These are phyloP conservation scores for Galbula dea DNA, from an alignment of 2,113 vertebrate genomes.

Conservation along the genomic window DNA sequence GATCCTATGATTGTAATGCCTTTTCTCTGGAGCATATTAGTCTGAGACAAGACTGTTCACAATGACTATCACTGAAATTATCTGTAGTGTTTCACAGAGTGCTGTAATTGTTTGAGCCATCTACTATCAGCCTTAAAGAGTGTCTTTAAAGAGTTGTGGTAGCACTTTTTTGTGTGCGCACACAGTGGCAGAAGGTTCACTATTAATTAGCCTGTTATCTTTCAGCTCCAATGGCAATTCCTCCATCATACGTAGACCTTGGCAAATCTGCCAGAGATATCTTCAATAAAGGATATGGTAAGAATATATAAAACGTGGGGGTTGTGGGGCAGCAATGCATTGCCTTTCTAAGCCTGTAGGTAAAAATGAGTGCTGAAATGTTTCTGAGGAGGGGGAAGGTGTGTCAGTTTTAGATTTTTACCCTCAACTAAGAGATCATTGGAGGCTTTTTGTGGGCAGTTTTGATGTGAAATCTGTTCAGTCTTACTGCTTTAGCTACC, in stretches of 20 bases:
- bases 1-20: too few relatives aligned
- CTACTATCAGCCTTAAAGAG: background rate
- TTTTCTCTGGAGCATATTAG: too few relatives aligned
- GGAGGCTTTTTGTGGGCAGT: background rate
- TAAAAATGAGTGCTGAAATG: background rate
- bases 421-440: rapidly evolving
- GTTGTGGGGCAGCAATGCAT: background rate
- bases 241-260: slow-evolving; percentile 91
- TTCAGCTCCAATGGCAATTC: slow-evolving; percentile 87
- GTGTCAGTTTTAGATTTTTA: background rate
- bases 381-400: background rate
- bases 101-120: background rate
- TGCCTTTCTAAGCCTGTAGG: background rate
- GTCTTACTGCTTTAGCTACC: background rate
- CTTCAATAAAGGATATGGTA: slow-evolving; percentile 99
- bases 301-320: too few relatives aligned
- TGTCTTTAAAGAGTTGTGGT: background rate
- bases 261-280: slow-evolving; percentile 97
- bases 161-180: background rate
- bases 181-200: background rate
- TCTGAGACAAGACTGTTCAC: background rate
- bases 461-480: background rate
- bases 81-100: background rate
- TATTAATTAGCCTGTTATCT: background rate
- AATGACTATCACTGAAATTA: background rate